phyloP scores from a whole-genome alignment of 64 coral and sea anemone genomes.

The Hydrozoanthus tunicans region DNA sequence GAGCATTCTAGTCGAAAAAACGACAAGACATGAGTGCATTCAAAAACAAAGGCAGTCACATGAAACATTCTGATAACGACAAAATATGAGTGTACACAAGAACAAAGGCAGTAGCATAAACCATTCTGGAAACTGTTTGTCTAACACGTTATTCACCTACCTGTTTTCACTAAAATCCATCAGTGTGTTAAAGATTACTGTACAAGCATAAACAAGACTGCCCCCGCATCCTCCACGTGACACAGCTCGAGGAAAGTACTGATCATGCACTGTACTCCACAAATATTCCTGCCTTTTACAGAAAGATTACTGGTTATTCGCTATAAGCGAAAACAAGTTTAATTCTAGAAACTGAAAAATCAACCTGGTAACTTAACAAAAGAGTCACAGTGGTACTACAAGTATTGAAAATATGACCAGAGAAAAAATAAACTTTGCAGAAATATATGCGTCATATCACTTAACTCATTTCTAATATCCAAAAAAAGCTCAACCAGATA shows the following conservation, averaged over 20 bases:
- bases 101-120: background rate
- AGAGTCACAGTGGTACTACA: no score
- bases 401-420: no score
- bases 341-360: background rate
- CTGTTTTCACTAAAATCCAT: conserved; percentile 4
- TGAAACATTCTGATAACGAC: no score
- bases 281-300: conserved; percentile 32
- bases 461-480: no score
- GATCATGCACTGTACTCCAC: conserved; percentile 18
- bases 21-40: background rate
- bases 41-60: background rate
- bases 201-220: conserved; percentile 8
- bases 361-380: background rate
- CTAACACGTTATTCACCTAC: background rate
- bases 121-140: background rate
- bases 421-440: no score
- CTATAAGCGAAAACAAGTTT: background rate
- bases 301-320: background rate
- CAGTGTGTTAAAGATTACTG: background rate
- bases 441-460: no score
- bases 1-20: background rate
- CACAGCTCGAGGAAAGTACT: conserved; percentile 19
- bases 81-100: background rate
- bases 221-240: conserved; percentile 29
- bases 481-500: no score